These are phyloP conservation scores for Acrobasis consociella DNA, from an alignment of 2,888 invertebrate species.

Conservation along the genomic window DNA sequence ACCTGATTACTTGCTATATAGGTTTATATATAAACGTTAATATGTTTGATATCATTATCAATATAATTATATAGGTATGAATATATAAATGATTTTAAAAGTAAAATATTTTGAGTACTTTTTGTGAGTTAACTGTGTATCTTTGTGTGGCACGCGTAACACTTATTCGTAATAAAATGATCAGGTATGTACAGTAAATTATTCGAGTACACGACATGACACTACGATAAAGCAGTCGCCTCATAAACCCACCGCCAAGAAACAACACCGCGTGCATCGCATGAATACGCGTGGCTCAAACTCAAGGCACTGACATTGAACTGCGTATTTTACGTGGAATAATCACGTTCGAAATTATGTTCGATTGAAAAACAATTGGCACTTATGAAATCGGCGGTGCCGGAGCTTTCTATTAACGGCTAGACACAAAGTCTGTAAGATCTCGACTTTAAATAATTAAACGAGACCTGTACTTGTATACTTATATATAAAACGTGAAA, in stretches of 20 bases:
- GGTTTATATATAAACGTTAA: background rate
- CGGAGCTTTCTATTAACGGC: too few species aligned
- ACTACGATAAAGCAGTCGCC: conserved; percentile 46
- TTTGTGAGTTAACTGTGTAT: background rate
- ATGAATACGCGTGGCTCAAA: conserved; percentile 55
- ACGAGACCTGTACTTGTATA: too few species aligned
- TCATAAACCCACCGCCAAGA: conserved; percentile 43
- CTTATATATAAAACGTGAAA: too few species aligned
- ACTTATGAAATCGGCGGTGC: too few species aligned
- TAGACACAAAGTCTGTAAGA: too few species aligned
- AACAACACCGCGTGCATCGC: conserved; percentile 42
- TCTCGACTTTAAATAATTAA: too few species aligned
- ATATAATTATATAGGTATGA: too few species aligned
- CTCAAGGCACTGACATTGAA: conserved; percentile 50
- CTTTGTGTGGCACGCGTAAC: background rate
- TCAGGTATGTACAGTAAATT: background rate
- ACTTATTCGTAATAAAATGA: background rate
- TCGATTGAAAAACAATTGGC: background rate
- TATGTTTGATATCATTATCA: background rate
- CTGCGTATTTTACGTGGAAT: conserved; percentile 32
- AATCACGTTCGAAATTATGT: background rate
- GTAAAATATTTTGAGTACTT: too few species aligned
- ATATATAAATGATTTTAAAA: too few species aligned
- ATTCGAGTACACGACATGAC: conserved; percentile 47
- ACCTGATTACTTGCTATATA: background rate